Conservation (phyloP, 2,797 vertebrate genomes). For the Gallinago solitaria region DNA sequence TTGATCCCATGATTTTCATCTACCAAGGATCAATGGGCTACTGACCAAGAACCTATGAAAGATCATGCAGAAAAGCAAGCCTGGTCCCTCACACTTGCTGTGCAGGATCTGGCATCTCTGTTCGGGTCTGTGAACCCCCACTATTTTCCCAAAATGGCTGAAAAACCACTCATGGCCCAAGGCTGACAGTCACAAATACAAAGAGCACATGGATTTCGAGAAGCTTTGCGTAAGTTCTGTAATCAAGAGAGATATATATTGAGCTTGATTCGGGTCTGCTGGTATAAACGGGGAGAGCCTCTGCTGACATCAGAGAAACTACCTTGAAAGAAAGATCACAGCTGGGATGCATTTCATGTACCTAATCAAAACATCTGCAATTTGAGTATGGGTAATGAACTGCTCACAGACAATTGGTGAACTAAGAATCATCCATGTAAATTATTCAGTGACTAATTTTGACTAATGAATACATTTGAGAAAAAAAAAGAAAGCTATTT, state of each 20-base stretch:
- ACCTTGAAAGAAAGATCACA: neutral
- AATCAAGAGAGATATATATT: neutral
- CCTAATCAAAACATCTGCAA: slow-evolving; percentile 11
- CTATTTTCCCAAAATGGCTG: neutral
- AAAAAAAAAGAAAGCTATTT: neutral
- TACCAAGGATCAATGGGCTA: neutral
- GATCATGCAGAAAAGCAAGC: neutral
- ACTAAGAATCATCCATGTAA: neutral
- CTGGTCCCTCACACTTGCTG: neutral
- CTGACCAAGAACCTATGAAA: neutral
- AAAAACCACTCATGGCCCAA: neutral
- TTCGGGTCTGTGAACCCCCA: neutral
- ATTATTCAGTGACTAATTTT: neutral
- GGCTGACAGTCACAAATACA: neutral
- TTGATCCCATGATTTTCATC: neutral
- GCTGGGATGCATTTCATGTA: neutral
- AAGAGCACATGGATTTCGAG: neutral
- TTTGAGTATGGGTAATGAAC: neutral
- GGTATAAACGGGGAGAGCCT: neutral
- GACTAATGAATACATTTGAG: slow-evolving; percentile 1
- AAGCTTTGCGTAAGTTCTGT: neutral
- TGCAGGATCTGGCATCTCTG: neutral
- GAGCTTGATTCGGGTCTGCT: neutral
- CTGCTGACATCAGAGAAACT: neutral
- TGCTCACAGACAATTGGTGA: neutral